Evolutionary conservation across 2,113 vertebrate species (phyloP).

Genomic region (Anarhynchus alexandrinus): DNA sequence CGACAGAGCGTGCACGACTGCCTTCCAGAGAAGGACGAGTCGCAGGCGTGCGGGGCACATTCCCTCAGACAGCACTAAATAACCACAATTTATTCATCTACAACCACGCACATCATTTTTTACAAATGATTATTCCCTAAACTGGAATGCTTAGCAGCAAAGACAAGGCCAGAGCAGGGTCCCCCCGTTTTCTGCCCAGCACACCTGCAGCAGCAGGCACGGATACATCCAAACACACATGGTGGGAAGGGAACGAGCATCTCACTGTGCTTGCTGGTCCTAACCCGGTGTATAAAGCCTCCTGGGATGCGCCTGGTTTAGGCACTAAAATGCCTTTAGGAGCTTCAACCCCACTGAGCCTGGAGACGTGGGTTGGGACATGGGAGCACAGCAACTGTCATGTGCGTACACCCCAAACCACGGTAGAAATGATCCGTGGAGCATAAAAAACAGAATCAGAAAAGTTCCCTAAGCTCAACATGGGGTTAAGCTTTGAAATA

Average conservation of each 20-base stretch:
- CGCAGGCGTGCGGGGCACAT: background rate
- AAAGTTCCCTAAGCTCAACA: background rate
- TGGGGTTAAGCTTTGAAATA: constrained; percentile 38
- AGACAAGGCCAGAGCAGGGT: rapidly evolving
- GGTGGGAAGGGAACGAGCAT: background rate
- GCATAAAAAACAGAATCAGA: background rate
- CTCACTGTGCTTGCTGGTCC: background rate
- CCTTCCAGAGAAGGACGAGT: background rate
- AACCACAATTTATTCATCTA: background rate
- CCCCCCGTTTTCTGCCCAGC: background rate
- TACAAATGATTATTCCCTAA: background rate
- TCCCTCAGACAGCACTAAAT: background rate
- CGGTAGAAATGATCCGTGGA: background rate
- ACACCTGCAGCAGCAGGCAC: rapidly evolving
- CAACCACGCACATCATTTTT: background rate
- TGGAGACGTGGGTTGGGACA: rapidly evolving
- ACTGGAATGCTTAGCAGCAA: background rate
- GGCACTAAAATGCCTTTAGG: background rate
- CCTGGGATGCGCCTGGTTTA: background rate
- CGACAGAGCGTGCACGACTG: background rate
- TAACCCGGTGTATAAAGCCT: rapidly evolving
- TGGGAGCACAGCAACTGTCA: rapidly evolving
- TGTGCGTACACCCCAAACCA: rapidly evolving
- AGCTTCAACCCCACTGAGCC: background rate
- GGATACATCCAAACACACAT: rapidly evolving